Evolutionary conservation across 2,113 vertebrate species (phyloP).

Genomic region (Perccottus glenii): DNA sequence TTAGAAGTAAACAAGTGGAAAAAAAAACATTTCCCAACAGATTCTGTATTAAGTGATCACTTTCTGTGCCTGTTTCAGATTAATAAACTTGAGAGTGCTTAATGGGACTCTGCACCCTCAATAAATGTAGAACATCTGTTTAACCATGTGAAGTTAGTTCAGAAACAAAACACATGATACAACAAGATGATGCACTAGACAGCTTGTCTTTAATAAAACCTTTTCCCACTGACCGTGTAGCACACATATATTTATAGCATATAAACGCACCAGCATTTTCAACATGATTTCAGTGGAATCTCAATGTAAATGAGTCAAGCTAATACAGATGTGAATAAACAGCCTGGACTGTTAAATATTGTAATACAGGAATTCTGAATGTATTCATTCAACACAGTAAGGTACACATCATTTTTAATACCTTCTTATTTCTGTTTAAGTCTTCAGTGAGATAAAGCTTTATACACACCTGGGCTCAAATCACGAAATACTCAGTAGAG

Average conservation of each 20-base stretch:
- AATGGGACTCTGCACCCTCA: not conserved
- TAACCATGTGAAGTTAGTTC: not conserved
- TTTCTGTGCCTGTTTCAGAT: constrained; percentile 20
- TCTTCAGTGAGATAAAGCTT: constrained; percentile 54
- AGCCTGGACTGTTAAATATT: constrained; percentile 26
- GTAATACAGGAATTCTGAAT: constrained; percentile 22
- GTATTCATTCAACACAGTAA: constrained; percentile 44
- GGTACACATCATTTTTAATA: not conserved
- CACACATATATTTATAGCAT: constrained; percentile 67
- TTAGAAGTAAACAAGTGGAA: constrained; percentile 8
- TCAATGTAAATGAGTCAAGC: constrained; percentile 50
- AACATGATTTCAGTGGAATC: constrained; percentile 39
- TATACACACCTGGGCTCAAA: constrained; percentile 56
- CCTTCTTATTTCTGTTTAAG: constrained; percentile 9
- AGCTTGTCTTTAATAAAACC: constrained; percentile 73
- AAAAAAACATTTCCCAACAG: constrained; percentile 3
- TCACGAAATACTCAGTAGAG: constrained; percentile 33
- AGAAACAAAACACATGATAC: not conserved
- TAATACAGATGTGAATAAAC: constrained; percentile 32
- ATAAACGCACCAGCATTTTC: constrained; percentile 59
- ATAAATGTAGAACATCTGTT: constrained; percentile 20
- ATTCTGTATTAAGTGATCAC: constrained; percentile 16
- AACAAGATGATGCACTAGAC: constrained; percentile 47
- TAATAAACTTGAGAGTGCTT: not conserved
- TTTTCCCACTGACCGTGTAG: constrained; percentile 54